These are phyloP conservation scores for Cephus cinctus DNA, from an alignment of 1,140 invertebrate species.

Conservation along the genomic window DNA sequence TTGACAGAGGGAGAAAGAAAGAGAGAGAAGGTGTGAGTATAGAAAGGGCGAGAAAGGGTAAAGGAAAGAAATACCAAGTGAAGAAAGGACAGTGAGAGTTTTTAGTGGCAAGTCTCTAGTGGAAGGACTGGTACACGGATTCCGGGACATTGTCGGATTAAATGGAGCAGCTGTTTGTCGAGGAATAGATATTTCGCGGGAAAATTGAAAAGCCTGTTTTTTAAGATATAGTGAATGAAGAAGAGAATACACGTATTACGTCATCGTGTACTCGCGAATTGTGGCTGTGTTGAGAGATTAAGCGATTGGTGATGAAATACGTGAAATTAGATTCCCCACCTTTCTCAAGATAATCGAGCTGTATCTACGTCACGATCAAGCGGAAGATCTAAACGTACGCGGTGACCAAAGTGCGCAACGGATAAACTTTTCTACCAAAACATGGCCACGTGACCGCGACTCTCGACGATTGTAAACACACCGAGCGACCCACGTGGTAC, in stretches of 20 bases:
- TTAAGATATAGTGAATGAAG: no score
- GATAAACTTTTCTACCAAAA: conserved; percentile 36
- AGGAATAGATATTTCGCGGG: neutral
- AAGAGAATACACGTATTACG: no score
- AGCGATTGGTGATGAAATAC: neutral
- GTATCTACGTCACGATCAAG: conserved; percentile 6
- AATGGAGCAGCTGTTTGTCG: neutral
- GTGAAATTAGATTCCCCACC: no score
- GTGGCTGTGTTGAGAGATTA: no score
- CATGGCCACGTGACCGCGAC: conserved; percentile 44
- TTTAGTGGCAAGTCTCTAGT: neutral
- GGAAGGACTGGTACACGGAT: neutral
- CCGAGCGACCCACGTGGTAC: conserved; percentile 46
- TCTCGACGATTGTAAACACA: conserved; percentile 41
- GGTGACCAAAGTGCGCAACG: conserved; percentile 11
- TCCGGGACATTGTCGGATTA: neutral
- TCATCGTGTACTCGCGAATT: neutral
- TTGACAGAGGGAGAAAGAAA: no score
- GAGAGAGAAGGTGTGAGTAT: no score
- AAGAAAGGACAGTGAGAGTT: neutral
- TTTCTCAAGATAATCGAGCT: no score
- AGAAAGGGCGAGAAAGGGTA: neutral
- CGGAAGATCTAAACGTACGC: conserved; percentile 4
- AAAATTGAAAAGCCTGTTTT: neutral
- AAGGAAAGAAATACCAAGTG: neutral